A percentile compares a stretch with the other conserved stretches of the same genome.
Evolutionary conservation across 2,113 vertebrate species (phyloP).

Genomic region (Triplophysa siluroides): DNA sequence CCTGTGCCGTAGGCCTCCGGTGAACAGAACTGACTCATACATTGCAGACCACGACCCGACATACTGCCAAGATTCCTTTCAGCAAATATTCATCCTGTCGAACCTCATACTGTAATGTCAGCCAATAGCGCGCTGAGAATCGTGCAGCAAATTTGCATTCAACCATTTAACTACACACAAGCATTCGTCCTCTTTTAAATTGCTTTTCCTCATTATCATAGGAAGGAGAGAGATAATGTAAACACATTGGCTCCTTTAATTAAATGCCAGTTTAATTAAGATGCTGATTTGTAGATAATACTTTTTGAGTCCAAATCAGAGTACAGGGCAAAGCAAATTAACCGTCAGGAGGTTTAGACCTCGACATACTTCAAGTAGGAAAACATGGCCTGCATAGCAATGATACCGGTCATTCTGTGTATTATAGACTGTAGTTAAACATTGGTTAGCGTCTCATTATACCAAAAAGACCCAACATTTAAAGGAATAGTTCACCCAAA

Average conservation of each 20-base stretch:
- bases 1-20: neutral
- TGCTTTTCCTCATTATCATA: slow-evolving; percentile 53
- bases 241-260: slow-evolving; percentile 56
- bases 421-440: neutral
- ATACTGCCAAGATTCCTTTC: slow-evolving; percentile 29
- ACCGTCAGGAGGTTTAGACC: slow-evolving; percentile 54
- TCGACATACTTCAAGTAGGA: slow-evolving; percentile 31
- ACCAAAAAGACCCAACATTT: neutral
- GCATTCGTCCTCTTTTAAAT: slow-evolving; percentile 50
- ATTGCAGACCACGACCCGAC: slow-evolving; percentile 3
- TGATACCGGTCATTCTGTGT: neutral
- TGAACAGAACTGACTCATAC: neutral
- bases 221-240: slow-evolving; percentile 52
- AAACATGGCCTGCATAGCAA: slow-evolving; percentile 50
- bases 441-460: neutral
- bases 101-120: slow-evolving; percentile 38
- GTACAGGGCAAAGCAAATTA: slow-evolving; percentile 54
- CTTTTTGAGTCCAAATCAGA: slow-evolving; percentile 51
- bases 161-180: slow-evolving; percentile 48
- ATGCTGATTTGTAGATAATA: slow-evolving; percentile 50
- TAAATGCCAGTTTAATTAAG: slow-evolving; percentile 62
- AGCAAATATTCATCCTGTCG: slow-evolving; percentile 40
- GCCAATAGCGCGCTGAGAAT: slow-evolving; percentile 15
- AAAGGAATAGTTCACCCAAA: neutral
- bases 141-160: slow-evolving; percentile 49